Conservation (phyloP, 2,113 vertebrate genomes). For the Anoura caudifer region DNA sequence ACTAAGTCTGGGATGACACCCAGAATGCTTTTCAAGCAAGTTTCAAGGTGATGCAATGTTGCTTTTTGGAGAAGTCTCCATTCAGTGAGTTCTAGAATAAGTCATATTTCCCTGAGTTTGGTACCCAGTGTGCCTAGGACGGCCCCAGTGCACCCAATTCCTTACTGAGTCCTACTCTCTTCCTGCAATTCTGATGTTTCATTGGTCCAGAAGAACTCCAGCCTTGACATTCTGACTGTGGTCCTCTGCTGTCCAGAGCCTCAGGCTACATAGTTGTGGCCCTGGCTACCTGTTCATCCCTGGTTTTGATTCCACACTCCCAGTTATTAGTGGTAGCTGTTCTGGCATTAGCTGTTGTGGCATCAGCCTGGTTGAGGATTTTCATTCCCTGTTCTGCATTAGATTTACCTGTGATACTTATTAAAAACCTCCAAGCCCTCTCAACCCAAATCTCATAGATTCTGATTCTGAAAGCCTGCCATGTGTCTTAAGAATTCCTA, state of each 20-base stretch:
- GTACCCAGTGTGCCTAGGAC: not conserved
- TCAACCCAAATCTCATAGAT: not conserved
- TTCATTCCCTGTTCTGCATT: not conserved
- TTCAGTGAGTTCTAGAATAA: not conserved
- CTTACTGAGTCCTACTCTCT: not conserved
- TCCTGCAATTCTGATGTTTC: not conserved
- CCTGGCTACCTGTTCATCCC: not conserved
- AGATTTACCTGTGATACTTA: not conserved
- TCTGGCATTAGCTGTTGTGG: not conserved
- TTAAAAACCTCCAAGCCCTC: not conserved
- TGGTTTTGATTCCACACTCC: not conserved
- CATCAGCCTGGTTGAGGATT: not conserved
- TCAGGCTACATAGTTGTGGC: not conserved
- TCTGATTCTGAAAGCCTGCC: not conserved
- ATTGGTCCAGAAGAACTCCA: not conserved
- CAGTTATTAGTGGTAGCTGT: not conserved
- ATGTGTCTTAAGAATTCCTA: not conserved
- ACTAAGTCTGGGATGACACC: not conserved
- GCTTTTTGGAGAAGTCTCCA: not conserved
- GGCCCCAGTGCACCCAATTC: not conserved
- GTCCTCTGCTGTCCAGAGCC: not conserved
- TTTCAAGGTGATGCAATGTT: not conserved
- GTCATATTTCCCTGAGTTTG: not conserved
- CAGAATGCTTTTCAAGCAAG: not conserved
- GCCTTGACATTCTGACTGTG: not conserved